Base-by-base conservation (phyloP, 2,888 invertebrate genomes). In the Ophioninae sp. region DNA sequence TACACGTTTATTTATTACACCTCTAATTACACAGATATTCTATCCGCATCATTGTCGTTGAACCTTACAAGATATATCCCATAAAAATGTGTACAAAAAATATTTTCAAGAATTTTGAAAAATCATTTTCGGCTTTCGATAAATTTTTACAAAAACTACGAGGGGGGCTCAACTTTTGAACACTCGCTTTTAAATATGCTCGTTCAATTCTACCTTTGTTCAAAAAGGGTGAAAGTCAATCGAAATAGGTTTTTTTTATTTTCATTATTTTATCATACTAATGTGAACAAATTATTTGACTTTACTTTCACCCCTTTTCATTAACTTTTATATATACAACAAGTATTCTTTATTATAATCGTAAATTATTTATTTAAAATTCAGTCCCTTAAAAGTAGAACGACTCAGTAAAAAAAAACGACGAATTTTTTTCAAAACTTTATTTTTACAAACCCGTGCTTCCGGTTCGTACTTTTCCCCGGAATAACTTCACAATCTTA, bases 1-100 rank as follows among this genome's bases (percentile, higher is more conserved):
- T 68, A 59, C 67, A 65, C 59, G 65, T 51, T 72, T 41, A 61
- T n/a, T 69, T 51, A 69, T 20, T 61, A 44, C 74, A 41, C 58
- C 17, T 71, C 41, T 37, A 68, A 58, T 41, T 51, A 56, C n/a
- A 1, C 10, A 5, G 22, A 58, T 59, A 56, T 17, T 1, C n/a
- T 8, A 1, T 9, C 30, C n/a, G 30, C 58, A 39, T 72, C 37
- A 58, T 59, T 22, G 39, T 20, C 39, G 13, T 9, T 7, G 13
- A n/a, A 22, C 30, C 17, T 20, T 1, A 1, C 9, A 6, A 20
- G 39, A 39, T 61, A n/a, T 20, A 72, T 30, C 30, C 44, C 44
- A 1, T 10, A 5, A 44, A 44, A 44, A 44, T 44, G 9, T 8
- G 9, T 10, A 9, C 44, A 72, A n/a, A 59, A 23, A 30, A 1